Conservation (phyloP, 2,113 vertebrate genomes). For the Istiophorus platypterus region DNA sequence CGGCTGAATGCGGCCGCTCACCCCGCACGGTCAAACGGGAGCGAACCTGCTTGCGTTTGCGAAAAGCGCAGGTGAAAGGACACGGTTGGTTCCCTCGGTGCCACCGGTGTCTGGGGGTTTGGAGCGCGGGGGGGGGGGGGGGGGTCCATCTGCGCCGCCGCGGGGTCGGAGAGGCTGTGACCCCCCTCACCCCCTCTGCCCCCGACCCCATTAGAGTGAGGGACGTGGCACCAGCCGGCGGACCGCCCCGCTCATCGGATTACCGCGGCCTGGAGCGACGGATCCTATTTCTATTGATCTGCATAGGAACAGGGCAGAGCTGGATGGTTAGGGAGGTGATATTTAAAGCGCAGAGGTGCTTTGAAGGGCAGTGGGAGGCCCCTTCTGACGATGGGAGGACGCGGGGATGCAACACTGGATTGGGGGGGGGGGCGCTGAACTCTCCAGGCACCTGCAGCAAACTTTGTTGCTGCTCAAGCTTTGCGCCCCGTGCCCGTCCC, state of each 20-base stretch:
- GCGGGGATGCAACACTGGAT: conserved; percentile 26
- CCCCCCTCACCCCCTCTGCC: background rate
- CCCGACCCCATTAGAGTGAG: conserved; percentile 58
- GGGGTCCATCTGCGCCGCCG: conserved; percentile 41
- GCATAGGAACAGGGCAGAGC: conserved; percentile 80
- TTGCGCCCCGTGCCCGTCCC: conserved; percentile 2
- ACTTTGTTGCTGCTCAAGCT: conserved; percentile 39
- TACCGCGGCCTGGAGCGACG: conserved; percentile 72
- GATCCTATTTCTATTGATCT: conserved; percentile 85
- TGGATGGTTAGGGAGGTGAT: conserved; percentile 82
- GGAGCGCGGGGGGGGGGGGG: too few relatives aligned
- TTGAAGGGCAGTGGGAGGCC: conserved; percentile 80
- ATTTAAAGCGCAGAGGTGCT: conserved; percentile 81
- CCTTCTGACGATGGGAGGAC: conserved; percentile 56
- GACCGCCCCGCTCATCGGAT: conserved; percentile 72
- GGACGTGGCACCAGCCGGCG: conserved; percentile 70
- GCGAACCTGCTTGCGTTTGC: conserved; percentile 10
- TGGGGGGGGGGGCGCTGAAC: conserved; percentile 6
- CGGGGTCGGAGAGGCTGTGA: conserved; percentile 66
- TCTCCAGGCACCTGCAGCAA: conserved; percentile 23
- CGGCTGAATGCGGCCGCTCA: conserved; percentile 10
- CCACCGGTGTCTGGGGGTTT: conserved; percentile 8
- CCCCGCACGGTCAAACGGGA: background rate
- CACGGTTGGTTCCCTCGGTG: too few relatives aligned
- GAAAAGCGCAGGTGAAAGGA: too few relatives aligned